These are phyloP conservation scores for Oncopodura yosiiana DNA, from an alignment of 1,140 invertebrate species.

Conservation along the genomic window DNA sequence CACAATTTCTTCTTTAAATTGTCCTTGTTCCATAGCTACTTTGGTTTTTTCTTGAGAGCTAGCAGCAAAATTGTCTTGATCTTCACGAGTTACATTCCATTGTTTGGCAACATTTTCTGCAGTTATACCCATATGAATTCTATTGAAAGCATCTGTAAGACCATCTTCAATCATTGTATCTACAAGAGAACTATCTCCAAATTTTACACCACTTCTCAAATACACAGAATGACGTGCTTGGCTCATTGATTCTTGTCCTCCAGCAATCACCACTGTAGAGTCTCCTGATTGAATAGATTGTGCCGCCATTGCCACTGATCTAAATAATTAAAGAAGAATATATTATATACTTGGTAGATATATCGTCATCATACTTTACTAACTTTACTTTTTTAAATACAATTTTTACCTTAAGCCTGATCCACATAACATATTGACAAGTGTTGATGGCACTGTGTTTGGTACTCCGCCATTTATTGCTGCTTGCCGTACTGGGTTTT, in stretches of 20 bases:
- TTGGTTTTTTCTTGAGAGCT: slow-evolving; percentile 62
- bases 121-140: slow-evolving; percentile 76
- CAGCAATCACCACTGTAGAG: slow-evolving; percentile 60
- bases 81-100: slow-evolving; percentile 56
- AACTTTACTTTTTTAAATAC: neutral
- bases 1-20: slow-evolving; percentile 63
- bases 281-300: slow-evolving; percentile 62
- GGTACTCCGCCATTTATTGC: slow-evolving; percentile 67
- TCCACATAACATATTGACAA: slow-evolving; percentile 78
- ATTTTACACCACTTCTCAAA: slow-evolving; percentile 56
- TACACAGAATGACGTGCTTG: slow-evolving; percentile 60
- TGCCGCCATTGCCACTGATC: slow-evolving; percentile 57
- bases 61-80: slow-evolving; percentile 65
- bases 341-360: neutral
- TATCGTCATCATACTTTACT: neutral
- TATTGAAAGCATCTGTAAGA: slow-evolving; percentile 66
- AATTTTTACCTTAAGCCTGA: slow-evolving; percentile 63
- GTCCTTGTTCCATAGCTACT: slow-evolving; percentile 51
- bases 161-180: slow-evolving; percentile 70
- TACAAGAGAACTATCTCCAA: slow-evolving; percentile 54
- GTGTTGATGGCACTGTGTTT: slow-evolving; percentile 57
- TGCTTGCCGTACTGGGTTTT: slow-evolving; percentile 77
- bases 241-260: slow-evolving; percentile 81
- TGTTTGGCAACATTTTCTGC: slow-evolving; percentile 69
- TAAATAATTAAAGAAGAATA: slow-evolving; percentile 38